phyloP scores from a whole-genome alignment of 2,888 invertebrate genomes.

The Rotaria socialis region DNA sequence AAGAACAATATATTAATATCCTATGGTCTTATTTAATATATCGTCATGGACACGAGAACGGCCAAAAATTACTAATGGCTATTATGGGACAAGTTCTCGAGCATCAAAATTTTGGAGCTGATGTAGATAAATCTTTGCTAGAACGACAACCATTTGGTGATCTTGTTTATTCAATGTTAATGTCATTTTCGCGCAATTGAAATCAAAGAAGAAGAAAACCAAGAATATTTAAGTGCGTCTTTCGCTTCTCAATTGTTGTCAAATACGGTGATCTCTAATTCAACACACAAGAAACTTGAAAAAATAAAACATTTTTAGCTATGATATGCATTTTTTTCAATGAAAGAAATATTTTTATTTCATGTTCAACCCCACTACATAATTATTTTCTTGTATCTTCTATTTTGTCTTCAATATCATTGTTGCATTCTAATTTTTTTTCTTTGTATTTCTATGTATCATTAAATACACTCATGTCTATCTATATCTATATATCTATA shows the following conservation, averaged over 20 bases:
- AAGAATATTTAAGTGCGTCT: not conserved
- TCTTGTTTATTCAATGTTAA: conserved; percentile 20
- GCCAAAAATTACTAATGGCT: not conserved
- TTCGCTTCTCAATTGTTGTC: not conserved
- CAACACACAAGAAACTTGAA: not conserved
- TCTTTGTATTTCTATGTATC: not conserved
- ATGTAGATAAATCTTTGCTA: not conserved
- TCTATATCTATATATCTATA: not conserved
- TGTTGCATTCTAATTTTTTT: not conserved
- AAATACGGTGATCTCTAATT: not conserved
- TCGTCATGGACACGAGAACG: not conserved
- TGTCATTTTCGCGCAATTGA: not conserved
- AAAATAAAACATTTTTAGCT: not conserved
- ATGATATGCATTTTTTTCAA: not conserved
- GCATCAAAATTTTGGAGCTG: not conserved
- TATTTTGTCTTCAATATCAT: not conserved
- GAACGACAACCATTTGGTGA: conserved; percentile 7
- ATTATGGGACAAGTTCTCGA: not conserved
- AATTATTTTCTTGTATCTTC: not conserved
- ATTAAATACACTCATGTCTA: not conserved
- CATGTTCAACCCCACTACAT: not conserved
- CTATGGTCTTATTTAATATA: not conserved
- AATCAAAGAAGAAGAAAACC: not conserved
- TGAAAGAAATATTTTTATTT: not conserved
- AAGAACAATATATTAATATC: not conserved